phyloP scores from a whole-genome alignment of 1,140 invertebrate species.

The Aphelinus certus region DNA sequence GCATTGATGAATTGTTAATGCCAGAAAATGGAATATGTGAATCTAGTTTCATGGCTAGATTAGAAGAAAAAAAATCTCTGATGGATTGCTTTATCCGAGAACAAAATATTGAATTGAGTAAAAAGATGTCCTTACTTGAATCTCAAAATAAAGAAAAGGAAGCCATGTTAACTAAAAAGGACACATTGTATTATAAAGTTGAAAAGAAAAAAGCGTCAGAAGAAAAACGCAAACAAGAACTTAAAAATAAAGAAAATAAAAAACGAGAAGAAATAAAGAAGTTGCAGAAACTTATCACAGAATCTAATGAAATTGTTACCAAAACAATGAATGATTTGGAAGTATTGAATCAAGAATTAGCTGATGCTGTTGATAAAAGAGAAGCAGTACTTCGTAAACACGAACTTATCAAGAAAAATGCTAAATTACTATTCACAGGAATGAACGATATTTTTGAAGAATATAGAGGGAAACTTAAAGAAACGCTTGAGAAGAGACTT shows the following conservation, averaged over 20 bases:
- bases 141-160: constrained; percentile 43
- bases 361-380: constrained; percentile 22
- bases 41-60: constrained; percentile 42
- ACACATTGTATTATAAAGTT: constrained; percentile 40
- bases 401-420: constrained; percentile 42
- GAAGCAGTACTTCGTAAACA: constrained; percentile 36
- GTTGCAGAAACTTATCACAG: constrained; percentile 43
- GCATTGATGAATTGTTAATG: constrained; percentile 50
- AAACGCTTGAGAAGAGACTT: constrained; percentile 18
- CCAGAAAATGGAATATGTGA: constrained; percentile 49
- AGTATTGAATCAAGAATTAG: constrained; percentile 36
- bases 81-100: constrained; percentile 46
- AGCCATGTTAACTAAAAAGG: constrained; percentile 43
- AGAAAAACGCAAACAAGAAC: constrained; percentile 43
- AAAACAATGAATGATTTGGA: constrained; percentile 46
- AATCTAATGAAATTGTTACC: constrained; percentile 39
- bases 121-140: constrained; percentile 39
- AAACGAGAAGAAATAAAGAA: constrained; percentile 46
- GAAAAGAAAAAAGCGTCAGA: constrained; percentile 40
- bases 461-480: constrained; percentile 41
- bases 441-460: constrained; percentile 47
- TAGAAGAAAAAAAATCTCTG: constrained; percentile 44
- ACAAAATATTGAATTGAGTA: constrained; percentile 38
- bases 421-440: constrained; percentile 48
- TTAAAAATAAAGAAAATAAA: constrained; percentile 45